Percentiles rank a stretch among this genome's conserved stretches.
These are phyloP conservation scores for Athalia cordata DNA, from an alignment of 2,888 invertebrate genomes.

Conservation along the genomic window DNA sequence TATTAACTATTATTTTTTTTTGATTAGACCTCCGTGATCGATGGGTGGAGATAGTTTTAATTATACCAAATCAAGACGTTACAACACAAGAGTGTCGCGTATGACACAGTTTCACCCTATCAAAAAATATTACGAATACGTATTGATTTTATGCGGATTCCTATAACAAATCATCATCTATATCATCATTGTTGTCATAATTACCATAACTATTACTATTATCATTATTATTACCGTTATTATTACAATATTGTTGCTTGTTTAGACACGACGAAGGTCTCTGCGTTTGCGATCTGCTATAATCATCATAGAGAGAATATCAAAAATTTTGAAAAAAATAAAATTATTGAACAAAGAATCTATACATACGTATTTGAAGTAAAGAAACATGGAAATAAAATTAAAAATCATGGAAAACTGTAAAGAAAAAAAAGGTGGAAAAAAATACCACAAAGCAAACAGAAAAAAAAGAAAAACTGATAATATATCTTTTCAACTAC, in stretches of 20 bases:
- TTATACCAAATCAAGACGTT: no score
- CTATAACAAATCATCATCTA: neutral
- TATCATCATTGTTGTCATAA: neutral
- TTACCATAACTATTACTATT: neutral
- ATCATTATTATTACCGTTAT: neutral
- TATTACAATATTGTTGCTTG: constrained; percentile 36
- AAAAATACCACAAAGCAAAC: neutral
- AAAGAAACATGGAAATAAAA: neutral
- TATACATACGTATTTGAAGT: neutral
- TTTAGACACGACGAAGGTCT: constrained; percentile 24
- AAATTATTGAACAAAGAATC: neutral
- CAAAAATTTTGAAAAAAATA: constrained; percentile 18
- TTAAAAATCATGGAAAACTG: neutral
- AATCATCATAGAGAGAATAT: constrained; percentile 15
- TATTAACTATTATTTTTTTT: neutral
- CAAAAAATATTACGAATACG: no score
- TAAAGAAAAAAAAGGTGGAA: neutral
- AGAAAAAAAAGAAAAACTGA: neutral
- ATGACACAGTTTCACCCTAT: no score
- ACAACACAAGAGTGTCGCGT: no score
- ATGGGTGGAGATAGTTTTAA: constrained; percentile 1
- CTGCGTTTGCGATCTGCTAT: constrained; percentile 29
- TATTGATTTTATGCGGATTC: neutral
- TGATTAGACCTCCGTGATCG: neutral
- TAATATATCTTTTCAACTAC: constrained; percentile 9